These are phyloP conservation scores for Aramus guarauna DNA, from an alignment of 2,113 vertebrate genomes.

Conservation along the genomic window DNA sequence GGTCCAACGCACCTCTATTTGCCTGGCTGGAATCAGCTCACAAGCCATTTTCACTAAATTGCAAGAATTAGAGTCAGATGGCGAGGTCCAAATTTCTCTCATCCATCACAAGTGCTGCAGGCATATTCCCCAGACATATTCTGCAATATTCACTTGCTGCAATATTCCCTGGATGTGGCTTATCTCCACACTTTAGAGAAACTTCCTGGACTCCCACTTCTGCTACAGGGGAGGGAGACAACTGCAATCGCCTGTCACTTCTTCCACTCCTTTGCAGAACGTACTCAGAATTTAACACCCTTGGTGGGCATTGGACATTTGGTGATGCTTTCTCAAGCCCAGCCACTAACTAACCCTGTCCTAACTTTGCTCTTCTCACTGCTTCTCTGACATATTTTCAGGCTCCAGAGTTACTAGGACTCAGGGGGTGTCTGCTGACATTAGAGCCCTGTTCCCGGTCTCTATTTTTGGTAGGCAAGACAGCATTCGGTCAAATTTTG, in stretches of 20 bases:
- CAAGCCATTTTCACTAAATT: neutral
- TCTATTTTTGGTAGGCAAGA: neutral
- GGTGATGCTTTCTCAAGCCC: neutral
- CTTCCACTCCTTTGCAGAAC: neutral
- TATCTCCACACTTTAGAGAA: neutral
- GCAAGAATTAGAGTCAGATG: neutral
- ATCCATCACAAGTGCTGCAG: neutral
- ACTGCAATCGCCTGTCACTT: neutral
- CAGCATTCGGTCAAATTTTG: neutral
- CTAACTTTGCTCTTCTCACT: neutral
- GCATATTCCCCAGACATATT: neutral
- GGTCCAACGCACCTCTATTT: neutral
- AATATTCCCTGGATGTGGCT: neutral
- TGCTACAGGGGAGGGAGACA: accelerated
- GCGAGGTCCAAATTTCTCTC: neutral
- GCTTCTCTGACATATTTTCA: neutral
- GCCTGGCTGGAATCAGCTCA: neutral
- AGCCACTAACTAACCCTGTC: neutral
- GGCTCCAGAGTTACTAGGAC: neutral
- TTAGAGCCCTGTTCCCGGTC: neutral
- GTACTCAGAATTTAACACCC: neutral
- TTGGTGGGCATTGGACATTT: neutral
- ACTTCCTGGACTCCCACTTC: neutral
- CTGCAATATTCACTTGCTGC: neutral
- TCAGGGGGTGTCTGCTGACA: neutral